Conservation (phyloP, 30 jellyfish, hydroid and myxozoan genomes). For the Turritopsis dohrnii region DNA sequence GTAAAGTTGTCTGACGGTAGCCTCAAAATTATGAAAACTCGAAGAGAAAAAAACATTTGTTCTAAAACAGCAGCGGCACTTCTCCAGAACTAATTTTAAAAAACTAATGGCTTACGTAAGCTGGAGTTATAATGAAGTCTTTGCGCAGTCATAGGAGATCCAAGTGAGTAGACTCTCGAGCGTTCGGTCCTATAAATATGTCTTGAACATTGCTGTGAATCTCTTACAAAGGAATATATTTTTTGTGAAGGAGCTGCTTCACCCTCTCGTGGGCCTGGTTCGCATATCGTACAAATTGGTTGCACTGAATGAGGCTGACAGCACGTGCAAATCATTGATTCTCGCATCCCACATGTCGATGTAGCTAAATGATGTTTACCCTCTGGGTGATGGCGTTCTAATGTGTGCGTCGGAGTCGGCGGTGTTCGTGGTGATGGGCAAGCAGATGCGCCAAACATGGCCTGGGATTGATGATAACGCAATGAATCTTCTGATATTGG, state of each 20-base stretch:
- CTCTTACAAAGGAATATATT: constrained; percentile 34
- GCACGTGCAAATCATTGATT: constrained; percentile 70
- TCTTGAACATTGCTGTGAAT: constrained; percentile 44
- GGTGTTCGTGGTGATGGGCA: constrained; percentile 27
- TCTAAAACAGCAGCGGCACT: background rate
- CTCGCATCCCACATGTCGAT: constrained; percentile 18
- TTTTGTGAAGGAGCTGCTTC: constrained; percentile 56
- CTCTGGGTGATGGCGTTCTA: constrained; percentile 7
- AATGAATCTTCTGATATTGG: constrained; percentile 36
- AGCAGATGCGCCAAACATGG: constrained; percentile 4
- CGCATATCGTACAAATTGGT: constrained; percentile 43
- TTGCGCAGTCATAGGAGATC: constrained; percentile 17
- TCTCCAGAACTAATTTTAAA: background rate
- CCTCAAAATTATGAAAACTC: background rate
- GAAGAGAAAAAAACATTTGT: background rate
- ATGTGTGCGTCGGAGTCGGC: constrained; percentile 30
- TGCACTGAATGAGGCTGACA: constrained; percentile 75
- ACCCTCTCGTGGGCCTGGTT: constrained; percentile 50
- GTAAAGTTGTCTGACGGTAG: background rate
- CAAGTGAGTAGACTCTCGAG: constrained; percentile 12
- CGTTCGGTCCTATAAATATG: constrained; percentile 54
- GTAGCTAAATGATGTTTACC: background rate
- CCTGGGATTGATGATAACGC: constrained; percentile 6
- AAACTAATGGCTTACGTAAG: background rate
- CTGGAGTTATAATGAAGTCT: constrained; percentile 22